Evolutionary conservation across 1,140 invertebrate species (phyloP).

Genomic region (Polypedilum vanderplanki): DNA sequence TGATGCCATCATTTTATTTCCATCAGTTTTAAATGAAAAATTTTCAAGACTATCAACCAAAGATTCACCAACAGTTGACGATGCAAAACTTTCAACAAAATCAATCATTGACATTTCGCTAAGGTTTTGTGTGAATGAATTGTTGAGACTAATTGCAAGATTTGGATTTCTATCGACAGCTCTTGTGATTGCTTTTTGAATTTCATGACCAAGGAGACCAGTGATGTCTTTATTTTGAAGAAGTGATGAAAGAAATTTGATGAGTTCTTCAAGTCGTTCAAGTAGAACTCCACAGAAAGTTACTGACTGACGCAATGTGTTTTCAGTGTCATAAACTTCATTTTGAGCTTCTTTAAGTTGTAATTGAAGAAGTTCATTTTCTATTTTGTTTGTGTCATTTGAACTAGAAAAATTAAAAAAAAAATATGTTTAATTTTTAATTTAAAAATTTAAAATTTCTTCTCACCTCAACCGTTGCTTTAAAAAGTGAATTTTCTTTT

Average conservation of each 20-base stretch:
- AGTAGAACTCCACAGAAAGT: conserved; percentile 58
- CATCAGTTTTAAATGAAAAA: not conserved
- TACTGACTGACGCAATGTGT: conserved; percentile 52
- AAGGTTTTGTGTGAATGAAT: conserved; percentile 36
- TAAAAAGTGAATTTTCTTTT: conserved; percentile 20
- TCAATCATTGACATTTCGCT: conserved; percentile 36
- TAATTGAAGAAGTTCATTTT: conserved; percentile 36
- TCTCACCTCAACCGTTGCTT: not conserved
- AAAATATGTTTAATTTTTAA: not conserved
- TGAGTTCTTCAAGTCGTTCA: conserved; percentile 59
- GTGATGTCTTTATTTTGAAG: conserved; percentile 55
- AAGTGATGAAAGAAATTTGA: conserved; percentile 62
- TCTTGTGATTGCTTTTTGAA: conserved; percentile 47
- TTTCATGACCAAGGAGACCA: conserved; percentile 46
- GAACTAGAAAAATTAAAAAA: not conserved
- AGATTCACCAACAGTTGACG: conserved; percentile 8
- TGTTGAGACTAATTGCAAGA: conserved; percentile 48
- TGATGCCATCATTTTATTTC: not conserved
- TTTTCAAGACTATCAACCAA: conserved; percentile 20
- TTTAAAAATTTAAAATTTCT: not conserved
- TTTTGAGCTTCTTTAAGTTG: conserved; percentile 42
- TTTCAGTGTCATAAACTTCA: conserved; percentile 43
- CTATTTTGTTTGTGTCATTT: conserved; percentile 22
- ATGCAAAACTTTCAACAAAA: conserved; percentile 29
- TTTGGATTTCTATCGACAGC: conserved; percentile 52